Percentiles rank a stretch among this genome's conserved stretches.
Conservation (phyloP, 2,797 vertebrate species). For the Pseudomugil gertrudae region DNA sequence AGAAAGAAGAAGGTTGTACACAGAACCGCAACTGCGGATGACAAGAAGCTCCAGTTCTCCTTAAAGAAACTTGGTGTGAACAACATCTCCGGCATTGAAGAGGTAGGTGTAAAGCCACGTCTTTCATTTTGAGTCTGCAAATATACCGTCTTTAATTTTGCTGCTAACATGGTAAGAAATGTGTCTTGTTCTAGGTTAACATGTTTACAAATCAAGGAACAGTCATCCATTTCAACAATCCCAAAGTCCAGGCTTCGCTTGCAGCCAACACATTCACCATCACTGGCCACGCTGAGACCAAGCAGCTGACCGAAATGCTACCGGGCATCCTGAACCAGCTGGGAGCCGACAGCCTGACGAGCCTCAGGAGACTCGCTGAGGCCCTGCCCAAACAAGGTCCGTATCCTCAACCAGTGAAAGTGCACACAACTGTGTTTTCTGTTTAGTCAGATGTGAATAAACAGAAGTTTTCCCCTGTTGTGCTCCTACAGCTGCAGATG, state of each 20-base stretch:
- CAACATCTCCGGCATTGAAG: slow-evolving; percentile 98
- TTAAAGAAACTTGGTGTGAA: slow-evolving; percentile 98
- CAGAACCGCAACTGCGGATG: slow-evolving; percentile 96
- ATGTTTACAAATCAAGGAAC: slow-evolving; percentile 99
- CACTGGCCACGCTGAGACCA: slow-evolving; percentile 96
- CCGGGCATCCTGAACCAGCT: slow-evolving; percentile 96
- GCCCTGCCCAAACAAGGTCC: slow-evolving; percentile 91
- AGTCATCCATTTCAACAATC: slow-evolving; percentile 98
- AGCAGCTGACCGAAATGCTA: slow-evolving; percentile 98
- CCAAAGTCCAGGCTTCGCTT: slow-evolving; percentile 98
- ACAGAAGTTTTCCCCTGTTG: not conserved
- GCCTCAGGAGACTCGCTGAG: slow-evolving; percentile 94
- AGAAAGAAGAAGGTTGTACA: slow-evolving; percentile 99
- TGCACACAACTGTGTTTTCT: slow-evolving; percentile 30
- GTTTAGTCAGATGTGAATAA: no score
- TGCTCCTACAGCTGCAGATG: slow-evolving; percentile 62
- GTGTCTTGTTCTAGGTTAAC: slow-evolving; percentile 87
- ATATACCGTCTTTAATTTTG: fast-evolving
- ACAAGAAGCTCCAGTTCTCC: slow-evolving; percentile 98
- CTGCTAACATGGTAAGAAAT: not conserved
- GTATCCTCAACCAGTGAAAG: slow-evolving; percentile 15
- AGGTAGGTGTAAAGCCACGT: slow-evolving; percentile 78
- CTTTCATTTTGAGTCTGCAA: not conserved
- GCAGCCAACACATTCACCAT: slow-evolving; percentile 98
- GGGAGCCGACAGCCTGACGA: slow-evolving; percentile 95